Conservation (phyloP, 2,888 invertebrate species). For the Lasioglossum oenotherae region DNA sequence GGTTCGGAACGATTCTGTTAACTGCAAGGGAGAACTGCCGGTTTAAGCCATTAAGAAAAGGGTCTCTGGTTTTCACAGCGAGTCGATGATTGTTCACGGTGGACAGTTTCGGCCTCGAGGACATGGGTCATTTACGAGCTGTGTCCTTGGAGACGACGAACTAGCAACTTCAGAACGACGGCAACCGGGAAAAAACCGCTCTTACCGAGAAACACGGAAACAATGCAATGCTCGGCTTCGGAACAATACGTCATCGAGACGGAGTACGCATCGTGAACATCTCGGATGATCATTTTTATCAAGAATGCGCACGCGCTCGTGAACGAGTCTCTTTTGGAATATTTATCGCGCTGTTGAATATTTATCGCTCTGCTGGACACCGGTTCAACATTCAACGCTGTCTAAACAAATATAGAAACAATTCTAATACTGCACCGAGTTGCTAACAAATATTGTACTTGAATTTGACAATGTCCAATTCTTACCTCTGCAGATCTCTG, state of each 20-base stretch:
- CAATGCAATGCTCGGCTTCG: not conserved
- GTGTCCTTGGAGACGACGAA: not conserved
- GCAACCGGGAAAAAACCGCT: not conserved
- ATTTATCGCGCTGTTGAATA: not conserved
- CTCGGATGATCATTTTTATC: not conserved
- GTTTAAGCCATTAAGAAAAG: not conserved
- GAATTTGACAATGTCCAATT: too few relatives aligned
- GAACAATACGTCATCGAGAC: not conserved
- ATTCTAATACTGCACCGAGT: not conserved
- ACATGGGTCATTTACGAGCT: slow-evolving; percentile 1
- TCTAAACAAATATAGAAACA: not conserved
- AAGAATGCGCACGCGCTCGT: not conserved
- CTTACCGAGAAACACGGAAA: not conserved
- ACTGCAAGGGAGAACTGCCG: not conserved
- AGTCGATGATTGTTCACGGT: not conserved
- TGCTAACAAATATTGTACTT: too few relatives aligned
- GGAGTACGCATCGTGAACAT: not conserved
- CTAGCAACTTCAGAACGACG: not conserved
- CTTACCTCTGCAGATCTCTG: too few relatives aligned
- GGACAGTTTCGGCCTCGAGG: not conserved
- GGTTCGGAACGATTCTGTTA: not conserved
- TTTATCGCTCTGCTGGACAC: not conserved
- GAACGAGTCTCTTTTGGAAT: not conserved
- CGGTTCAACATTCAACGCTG: too few relatives aligned
- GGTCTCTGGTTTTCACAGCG: not conserved